A percentile compares a stretch with the other conserved stretches of the same genome.
phyloP scores from a whole-genome alignment of 2,797 vertebrate species.

The Urocyon cinereoargenteus region DNA sequence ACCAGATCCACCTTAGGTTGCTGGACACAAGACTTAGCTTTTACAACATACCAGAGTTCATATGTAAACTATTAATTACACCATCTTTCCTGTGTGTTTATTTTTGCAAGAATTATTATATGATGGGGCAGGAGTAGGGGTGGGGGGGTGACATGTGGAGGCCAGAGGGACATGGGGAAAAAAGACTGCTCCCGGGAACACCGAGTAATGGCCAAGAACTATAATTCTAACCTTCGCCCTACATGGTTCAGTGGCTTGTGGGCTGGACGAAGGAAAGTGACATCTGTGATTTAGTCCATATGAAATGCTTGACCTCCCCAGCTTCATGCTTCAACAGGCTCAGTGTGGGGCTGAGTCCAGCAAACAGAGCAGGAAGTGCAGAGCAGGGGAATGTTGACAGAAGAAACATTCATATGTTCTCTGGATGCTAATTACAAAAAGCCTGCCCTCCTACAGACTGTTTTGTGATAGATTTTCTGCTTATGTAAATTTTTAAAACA shows the following conservation, averaged over 20 bases:
- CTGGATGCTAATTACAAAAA: constrained; percentile 48
- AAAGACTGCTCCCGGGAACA: constrained; percentile 35
- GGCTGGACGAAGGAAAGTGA: constrained; percentile 63
- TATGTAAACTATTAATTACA: constrained; percentile 9
- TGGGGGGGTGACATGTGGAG: neutral
- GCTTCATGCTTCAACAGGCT: constrained; percentile 66
- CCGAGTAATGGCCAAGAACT: constrained; percentile 37
- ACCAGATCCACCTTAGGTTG: neutral
- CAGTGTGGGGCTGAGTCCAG: constrained; percentile 61
- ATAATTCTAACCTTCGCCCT: constrained; percentile 64
- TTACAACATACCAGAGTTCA: constrained; percentile 37
- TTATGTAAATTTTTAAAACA: constrained; percentile 64
- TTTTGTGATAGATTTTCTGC: constrained; percentile 58
- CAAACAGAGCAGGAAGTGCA: neutral
- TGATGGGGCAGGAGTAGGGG: neutral
- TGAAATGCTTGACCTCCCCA: constrained; percentile 70
- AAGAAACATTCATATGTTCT: constrained; percentile 37
- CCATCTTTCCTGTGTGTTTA: constrained; percentile 3
- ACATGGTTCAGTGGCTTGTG: constrained; percentile 62
- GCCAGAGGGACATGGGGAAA: neutral
- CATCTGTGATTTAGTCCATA: constrained; percentile 69
- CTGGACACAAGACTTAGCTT: neutral
- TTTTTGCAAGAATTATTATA: constrained; percentile 42
- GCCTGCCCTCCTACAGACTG: neutral
- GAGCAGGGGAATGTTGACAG: neutral